Percentiles rank a stretch among this genome's conserved stretches.
Conservation (phyloP, 2,797 vertebrate species). For the Huso huso region DNA sequence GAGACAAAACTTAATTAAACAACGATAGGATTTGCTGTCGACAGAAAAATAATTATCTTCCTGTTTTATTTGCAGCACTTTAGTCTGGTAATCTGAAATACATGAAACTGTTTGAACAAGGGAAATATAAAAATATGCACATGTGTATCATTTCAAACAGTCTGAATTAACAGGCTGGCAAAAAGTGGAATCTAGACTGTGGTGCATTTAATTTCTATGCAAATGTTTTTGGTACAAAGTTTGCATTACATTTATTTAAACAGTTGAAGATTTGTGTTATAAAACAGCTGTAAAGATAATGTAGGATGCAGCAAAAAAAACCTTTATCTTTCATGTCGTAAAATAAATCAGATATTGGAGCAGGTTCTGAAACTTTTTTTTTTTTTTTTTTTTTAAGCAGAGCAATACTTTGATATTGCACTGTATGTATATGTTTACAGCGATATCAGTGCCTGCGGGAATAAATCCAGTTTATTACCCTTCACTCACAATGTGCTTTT, state of each 20-base stretch:
- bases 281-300: not conserved
- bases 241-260: not conserved
- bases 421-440: slow-evolving; percentile 4
- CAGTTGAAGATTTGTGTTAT: not conserved
- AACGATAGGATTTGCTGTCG: slow-evolving; percentile 33
- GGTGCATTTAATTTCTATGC: slow-evolving; percentile 3
- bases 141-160: not conserved
- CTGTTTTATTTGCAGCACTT: slow-evolving; percentile 5
- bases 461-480: slow-evolving; percentile 7
- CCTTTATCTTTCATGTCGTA: not conserved
- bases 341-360: not conserved
- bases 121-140: not conserved
- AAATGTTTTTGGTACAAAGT: not conserved
- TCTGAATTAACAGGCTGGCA: too few relatives aligned
- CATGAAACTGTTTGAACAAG: slow-evolving; percentile 9
- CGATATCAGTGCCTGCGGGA: slow-evolving; percentile 6
- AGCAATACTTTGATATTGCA: slow-evolving; percentile 1
- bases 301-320: not conserved
- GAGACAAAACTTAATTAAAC: slow-evolving; percentile 62
- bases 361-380: too few relatives aligned
- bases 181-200: slow-evolving; percentile 1
- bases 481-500: slow-evolving; percentile 1
- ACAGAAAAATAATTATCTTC: slow-evolving; percentile 8
- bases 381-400: not conserved
- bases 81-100: not conserved